Conservation (phyloP, 2,797 vertebrate genomes). For the Luscinia luscinia region DNA sequence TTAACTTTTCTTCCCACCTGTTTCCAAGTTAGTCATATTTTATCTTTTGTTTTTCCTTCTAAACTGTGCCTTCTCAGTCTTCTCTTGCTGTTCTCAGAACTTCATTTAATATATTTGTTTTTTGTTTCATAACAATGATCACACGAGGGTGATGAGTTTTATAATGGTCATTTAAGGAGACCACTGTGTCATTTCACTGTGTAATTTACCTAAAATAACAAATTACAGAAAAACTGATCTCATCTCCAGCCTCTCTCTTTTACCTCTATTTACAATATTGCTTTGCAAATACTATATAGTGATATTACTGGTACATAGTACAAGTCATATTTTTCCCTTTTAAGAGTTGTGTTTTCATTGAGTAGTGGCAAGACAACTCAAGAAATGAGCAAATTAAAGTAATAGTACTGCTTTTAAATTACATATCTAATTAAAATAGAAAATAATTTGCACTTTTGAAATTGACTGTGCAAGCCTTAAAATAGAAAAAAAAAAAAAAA, state of each 20-base stretch:
- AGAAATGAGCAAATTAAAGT: conserved; percentile 16
- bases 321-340: not conserved
- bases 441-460: not conserved
- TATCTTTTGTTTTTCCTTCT: not conserved
- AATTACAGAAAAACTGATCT: not conserved
- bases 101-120: not conserved
- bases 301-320: too few species aligned
- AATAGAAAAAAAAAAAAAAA: not conserved
- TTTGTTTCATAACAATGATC: not conserved
- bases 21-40: not conserved
- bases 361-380: not conserved
- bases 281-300: not conserved
- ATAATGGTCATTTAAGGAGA: not conserved
- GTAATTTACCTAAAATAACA: not conserved
- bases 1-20: not conserved
- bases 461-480: not conserved
- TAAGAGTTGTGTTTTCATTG: not conserved
- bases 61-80: not conserved
- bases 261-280: not conserved
- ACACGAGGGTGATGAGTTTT: not conserved
- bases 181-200: not conserved
- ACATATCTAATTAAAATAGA: conserved; percentile 10
- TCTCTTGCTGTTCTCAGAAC: not conserved
- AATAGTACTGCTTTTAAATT: conserved; percentile 26
- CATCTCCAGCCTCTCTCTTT: not conserved